Conservation (phyloP, 2,797 vertebrate genomes). For the Liasis olivaceus region DNA sequence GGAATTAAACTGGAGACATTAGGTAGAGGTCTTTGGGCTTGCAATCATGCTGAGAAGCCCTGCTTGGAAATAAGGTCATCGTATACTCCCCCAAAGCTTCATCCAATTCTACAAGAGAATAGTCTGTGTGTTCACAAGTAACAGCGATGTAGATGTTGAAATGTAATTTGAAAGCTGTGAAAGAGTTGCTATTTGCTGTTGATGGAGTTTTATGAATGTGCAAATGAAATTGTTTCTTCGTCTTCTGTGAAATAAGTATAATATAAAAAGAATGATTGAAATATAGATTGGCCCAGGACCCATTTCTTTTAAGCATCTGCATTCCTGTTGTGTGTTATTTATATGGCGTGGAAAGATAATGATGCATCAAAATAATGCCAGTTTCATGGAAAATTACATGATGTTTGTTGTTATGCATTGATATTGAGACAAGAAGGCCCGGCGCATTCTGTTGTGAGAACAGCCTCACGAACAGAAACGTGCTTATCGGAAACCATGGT, state of each 20-base stretch:
- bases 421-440: background rate
- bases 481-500: no score
- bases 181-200: conserved; percentile 30
- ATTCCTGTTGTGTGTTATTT: background rate
- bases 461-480: background rate
- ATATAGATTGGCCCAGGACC: background rate
- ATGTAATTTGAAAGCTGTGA: conserved; percentile 10
- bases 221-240: background rate
- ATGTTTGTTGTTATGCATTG: background rate
- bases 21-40: background rate
- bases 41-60: background rate
- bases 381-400: background rate
- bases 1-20: background rate
- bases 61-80: conserved; percentile 9
- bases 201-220: background rate
- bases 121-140: background rate
- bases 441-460: background rate
- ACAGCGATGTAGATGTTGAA: conserved; percentile 21
- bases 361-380: background rate
- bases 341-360: background rate
- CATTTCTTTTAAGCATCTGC: background rate
- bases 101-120: conserved; percentile 2
- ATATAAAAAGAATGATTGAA: background rate
- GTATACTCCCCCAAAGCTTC: background rate
- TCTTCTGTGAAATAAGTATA: background rate